Evolutionary conservation across 2,888 invertebrate species (phyloP).

Genomic region (Lepidochrysops patricia): DNA sequence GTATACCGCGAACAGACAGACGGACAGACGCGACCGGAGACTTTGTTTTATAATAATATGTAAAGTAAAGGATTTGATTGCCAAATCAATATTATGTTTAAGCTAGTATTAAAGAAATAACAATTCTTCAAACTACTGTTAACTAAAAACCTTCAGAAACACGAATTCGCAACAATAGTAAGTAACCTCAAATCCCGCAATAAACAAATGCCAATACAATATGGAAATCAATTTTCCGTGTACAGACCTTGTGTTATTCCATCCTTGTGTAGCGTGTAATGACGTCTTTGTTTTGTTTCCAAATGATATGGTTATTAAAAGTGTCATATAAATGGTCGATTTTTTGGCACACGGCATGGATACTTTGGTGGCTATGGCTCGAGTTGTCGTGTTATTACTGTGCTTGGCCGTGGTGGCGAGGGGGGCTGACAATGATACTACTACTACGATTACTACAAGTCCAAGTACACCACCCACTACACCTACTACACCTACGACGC

Average conservation of each 20-base stretch:
- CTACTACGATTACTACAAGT: constrained; percentile 18
- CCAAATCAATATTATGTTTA: no score
- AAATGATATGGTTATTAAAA: constrained; percentile 25
- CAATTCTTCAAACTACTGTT: no score
- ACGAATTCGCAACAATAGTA: no score
- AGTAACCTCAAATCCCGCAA: no score
- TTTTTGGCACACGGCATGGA: constrained; percentile 15
- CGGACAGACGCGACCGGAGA: no score
- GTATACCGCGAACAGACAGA: no score
- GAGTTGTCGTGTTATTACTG: constrained; percentile 24
- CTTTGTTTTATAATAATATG: no score
- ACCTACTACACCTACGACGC: not conserved
- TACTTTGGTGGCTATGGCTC: constrained; percentile 27
- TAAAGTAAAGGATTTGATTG: no score
- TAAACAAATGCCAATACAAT: not conserved
- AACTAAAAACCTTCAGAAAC: no score
- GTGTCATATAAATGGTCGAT: constrained; percentile 27
- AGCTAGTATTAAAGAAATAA: no score
- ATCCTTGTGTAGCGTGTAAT: not conserved
- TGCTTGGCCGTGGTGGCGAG: constrained; percentile 23
- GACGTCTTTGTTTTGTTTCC: constrained; percentile 1
- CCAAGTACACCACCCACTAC: constrained; percentile 12
- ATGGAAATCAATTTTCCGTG: not conserved
- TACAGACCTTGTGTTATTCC: not conserved
- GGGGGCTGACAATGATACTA: constrained; percentile 27